These are phyloP conservation scores for Erebia aethiops DNA, from an alignment of 2,888 invertebrate genomes.

Conservation along the genomic window DNA sequence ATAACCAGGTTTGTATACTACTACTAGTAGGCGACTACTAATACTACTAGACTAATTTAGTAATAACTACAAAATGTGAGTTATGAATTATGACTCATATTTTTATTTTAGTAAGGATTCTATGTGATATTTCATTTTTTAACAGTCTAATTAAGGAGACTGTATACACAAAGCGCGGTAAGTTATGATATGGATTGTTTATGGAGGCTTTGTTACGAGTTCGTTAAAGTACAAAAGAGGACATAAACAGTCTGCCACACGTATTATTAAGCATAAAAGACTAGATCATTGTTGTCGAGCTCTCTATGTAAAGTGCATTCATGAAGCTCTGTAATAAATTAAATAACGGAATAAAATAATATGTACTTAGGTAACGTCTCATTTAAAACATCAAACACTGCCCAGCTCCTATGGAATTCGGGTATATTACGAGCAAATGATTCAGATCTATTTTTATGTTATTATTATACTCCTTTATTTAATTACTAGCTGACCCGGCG, in stretches of 20 bases:
- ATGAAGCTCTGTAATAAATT: constrained; percentile 17
- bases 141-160: constrained; percentile 48
- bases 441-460: no score
- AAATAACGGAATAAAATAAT: constrained; percentile 6
- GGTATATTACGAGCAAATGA: neutral
- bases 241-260: constrained; percentile 45
- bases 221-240: constrained; percentile 53
- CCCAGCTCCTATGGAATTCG: neutral
- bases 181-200: constrained; percentile 49
- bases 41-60: neutral
- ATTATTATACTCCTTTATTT: no score
- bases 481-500: no score
- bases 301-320: constrained; percentile 28
- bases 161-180: constrained; percentile 44
- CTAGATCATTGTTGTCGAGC: constrained; percentile 39
- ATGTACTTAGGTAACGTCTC: neutral
- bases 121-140: constrained; percentile 26
- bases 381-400: neutral
- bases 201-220: constrained; percentile 50
- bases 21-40: no score
- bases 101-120: constrained; percentile 7
- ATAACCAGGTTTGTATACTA: no score
- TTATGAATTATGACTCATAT: neutral
- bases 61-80: neutral
- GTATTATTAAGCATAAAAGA: constrained; percentile 42